These are phyloP conservation scores for Diorhabda sublineata DNA, from an alignment of 1,140 invertebrate genomes.

Conservation along the genomic window DNA sequence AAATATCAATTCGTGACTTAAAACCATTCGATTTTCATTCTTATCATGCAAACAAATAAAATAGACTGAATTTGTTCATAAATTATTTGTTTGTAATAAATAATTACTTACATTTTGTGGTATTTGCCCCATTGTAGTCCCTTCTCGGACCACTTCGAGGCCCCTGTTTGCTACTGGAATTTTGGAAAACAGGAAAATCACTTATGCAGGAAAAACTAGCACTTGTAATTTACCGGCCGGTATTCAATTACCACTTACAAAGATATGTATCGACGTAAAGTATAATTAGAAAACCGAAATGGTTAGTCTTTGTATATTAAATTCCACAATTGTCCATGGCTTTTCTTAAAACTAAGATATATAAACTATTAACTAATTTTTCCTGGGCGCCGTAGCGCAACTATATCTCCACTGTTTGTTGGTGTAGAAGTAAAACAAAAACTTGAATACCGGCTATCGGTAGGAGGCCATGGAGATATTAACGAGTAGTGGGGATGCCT, in stretches of 20 bases:
- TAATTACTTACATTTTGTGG: slow-evolving; percentile 52
- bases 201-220: slow-evolving; percentile 6
- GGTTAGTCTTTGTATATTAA: slow-evolving; percentile 8
- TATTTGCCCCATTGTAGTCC: slow-evolving; percentile 55
- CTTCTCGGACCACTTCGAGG: slow-evolving; percentile 47
- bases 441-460: slow-evolving; percentile 20
- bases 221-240: slow-evolving; percentile 12
- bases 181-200: slow-evolving; percentile 39
- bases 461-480: slow-evolving; percentile 15
- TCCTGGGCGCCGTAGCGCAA: slow-evolving; percentile 6
- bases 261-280: slow-evolving; percentile 14
- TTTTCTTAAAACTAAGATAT: slow-evolving; percentile 14
- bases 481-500: slow-evolving; percentile 20
- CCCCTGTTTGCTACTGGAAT: slow-evolving; percentile 52
- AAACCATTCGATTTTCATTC: background rate
- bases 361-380: background rate
- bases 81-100: background rate
- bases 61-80: too few relatives aligned
- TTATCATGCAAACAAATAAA: too few relatives aligned
- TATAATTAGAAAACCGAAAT: background rate
- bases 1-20: background rate
- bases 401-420: slow-evolving; percentile 12
- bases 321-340: slow-evolving; percentile 1
- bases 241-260: slow-evolving; percentile 13
- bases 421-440: slow-evolving; percentile 19